Base-by-base conservation (phyloP, 2,888 invertebrate genomes). In the Nezara viridula region DNA sequence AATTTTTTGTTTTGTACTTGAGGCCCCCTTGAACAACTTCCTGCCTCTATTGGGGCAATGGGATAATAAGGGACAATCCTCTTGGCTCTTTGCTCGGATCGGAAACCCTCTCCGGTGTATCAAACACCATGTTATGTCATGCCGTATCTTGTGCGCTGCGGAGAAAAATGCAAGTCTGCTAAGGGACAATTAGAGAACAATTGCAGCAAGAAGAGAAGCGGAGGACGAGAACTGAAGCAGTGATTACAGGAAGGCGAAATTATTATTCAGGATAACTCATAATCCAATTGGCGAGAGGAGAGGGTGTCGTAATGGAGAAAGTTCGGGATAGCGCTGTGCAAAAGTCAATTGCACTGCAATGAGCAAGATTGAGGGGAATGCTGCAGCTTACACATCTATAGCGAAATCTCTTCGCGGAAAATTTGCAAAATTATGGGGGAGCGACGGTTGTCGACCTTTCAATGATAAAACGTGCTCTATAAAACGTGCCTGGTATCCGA, bases 21-120 rank as follows among this genome's bases (percentile, higher is more conserved):
- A 81, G 44, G 5, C 81, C 44, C 44, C 81, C 81, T 44, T 14
- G 44, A 14, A 16, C 32, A 47, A 81, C 44, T 81, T 81, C 81
- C 81, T 81, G 81, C 44, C 81, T 81, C 40, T 47, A 81, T 81
- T 81, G 81, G 81, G 44, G 44, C 81, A 81, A 81, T 81, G 81
- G 44, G 81, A 81, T 81, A 81, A 81, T 81, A 81, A 81, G 32
- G 66, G n/a, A 47, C 81, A 5, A 47, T 77, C 81, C 81, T 81
- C 81, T 81, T 44, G n/a, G 40, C 81, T 47, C 37, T 77, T 77
- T 24, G 77, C 77, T 40, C 77, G 37, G 21, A 77, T 77, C 77
- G 77, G 27, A 77, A 37, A 37, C 73, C 73, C 32, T 37, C 37
- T 24, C 40, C 77, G 3, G 24, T 19, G 81, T 9, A 12, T 14